Conservation (phyloP, 2,113 vertebrate genomes). For the Ascaphus truei region DNA sequence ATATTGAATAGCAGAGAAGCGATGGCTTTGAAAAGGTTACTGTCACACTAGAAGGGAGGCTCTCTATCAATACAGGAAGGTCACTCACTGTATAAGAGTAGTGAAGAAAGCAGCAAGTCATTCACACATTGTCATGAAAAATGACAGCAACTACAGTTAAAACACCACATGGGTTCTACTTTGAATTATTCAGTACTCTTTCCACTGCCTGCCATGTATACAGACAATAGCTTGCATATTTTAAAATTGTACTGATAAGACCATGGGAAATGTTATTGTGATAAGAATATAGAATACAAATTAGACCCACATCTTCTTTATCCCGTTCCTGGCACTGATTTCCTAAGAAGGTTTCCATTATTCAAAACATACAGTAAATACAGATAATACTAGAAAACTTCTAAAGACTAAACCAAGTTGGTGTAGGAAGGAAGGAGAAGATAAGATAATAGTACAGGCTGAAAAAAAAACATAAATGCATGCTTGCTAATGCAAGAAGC, state of each 20-base stretch:
- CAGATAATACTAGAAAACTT: too few relatives aligned
- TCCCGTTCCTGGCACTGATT: too few relatives aligned
- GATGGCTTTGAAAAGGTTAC: slow-evolving; percentile 40
- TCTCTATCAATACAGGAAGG: slow-evolving; percentile 44
- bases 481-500: too few relatives aligned
- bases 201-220: slow-evolving; percentile 23
- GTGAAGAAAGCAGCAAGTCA: slow-evolving; percentile 35
- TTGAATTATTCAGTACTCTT: slow-evolving; percentile 41
- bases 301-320: slow-evolving; percentile 31
- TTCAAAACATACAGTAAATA: too few relatives aligned
- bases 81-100: slow-evolving; percentile 35
- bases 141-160: slow-evolving; percentile 33
- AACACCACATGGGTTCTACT: slow-evolving; percentile 10
- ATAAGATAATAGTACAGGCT: too few relatives aligned
- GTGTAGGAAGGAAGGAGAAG: too few relatives aligned
- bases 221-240: slow-evolving; percentile 43
- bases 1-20: slow-evolving; percentile 32
- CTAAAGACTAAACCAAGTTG: too few relatives aligned
- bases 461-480: too few relatives aligned
- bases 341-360: too few relatives aligned
- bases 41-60: slow-evolving; percentile 21
- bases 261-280: slow-evolving; percentile 33
- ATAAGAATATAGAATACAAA: slow-evolving; percentile 47
- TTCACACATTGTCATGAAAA: slow-evolving; percentile 27
- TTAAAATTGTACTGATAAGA: slow-evolving; percentile 42